Percentiles rank a stretch among this genome's conserved stretches.
phyloP scores from a whole-genome alignment of 2,888 invertebrate genomes.

The Oligia latruncula region DNA sequence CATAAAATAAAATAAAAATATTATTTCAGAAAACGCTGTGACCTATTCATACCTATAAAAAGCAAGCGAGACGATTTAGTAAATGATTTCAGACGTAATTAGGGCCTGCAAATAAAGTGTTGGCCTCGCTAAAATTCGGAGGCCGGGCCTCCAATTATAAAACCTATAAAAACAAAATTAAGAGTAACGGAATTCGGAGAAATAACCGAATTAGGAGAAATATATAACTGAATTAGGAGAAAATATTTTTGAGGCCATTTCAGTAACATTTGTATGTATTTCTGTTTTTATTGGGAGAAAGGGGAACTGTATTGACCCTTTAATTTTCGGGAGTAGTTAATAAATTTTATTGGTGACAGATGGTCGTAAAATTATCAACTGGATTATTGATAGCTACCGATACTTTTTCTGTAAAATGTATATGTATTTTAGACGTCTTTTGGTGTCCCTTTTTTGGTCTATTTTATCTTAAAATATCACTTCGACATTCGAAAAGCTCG shows the following conservation, averaged over 20 bases:
- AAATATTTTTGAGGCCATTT: constrained; percentile 8
- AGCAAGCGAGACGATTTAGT: constrained; percentile 19
- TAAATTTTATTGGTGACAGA: constrained; percentile 11
- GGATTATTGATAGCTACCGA: neutral
- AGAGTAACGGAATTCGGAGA: constrained; percentile 27
- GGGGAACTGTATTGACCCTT: constrained; percentile 5
- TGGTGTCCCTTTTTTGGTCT: neutral
- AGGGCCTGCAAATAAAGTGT: constrained; percentile 55
- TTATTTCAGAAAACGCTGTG: constrained; percentile 5
- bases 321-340: constrained; percentile 5
- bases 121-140: constrained; percentile 39
- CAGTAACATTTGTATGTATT: constrained; percentile 32
- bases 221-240: constrained; percentile 1
- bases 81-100: constrained; percentile 47
- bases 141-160: constrained; percentile 54
- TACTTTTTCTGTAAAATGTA: no score
- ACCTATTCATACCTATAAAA: constrained; percentile 46
- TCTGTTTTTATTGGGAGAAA: constrained; percentile 21
- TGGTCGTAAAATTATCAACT: constrained; percentile 19
- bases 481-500: no score
- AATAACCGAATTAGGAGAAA: constrained; percentile 36
- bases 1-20: neutral
- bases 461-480: neutral
- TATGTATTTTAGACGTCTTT: neutral
- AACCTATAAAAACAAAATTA: constrained; percentile 55